Conservation (phyloP, 2,888 invertebrate species). For the Clunio marinus region DNA sequence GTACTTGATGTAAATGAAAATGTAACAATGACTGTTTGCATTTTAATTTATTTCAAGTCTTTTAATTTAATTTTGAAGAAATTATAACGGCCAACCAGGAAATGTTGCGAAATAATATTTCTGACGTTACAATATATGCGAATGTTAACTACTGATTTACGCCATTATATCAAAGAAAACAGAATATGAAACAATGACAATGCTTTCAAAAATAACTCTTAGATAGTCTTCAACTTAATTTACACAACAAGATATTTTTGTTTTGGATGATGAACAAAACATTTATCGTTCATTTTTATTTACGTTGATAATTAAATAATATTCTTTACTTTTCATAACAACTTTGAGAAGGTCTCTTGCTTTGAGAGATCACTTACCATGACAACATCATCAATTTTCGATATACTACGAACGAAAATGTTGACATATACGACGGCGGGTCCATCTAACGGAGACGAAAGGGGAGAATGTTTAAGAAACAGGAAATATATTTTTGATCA, state of each 20-base stretch:
- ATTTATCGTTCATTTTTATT: background rate
- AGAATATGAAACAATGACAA: too few relatives aligned
- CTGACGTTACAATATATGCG: too few relatives aligned
- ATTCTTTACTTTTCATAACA: background rate
- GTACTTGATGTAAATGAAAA: conserved; percentile 11
- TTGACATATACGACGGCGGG: conserved; percentile 95
- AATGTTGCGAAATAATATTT: too few relatives aligned
- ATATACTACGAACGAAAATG: conserved; percentile 98
- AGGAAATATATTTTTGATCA: conserved; percentile 18
- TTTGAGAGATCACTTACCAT: conserved; percentile 77
- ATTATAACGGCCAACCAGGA: too few relatives aligned
- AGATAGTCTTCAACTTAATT: too few relatives aligned
- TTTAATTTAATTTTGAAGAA: too few relatives aligned
- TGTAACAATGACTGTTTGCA: background rate
- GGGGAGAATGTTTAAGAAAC: background rate
- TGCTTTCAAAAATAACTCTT: too few relatives aligned
- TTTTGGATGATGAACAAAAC: too few relatives aligned
- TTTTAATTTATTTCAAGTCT: too few relatives aligned
- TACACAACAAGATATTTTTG: too few relatives aligned
- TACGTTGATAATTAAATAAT: background rate
- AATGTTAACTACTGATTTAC: too few relatives aligned
- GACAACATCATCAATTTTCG: conserved; percentile 98
- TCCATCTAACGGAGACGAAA: conserved; percentile 65
- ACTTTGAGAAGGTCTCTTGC: background rate
- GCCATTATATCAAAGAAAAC: too few relatives aligned